Evolutionary conservation across 2,113 vertebrate species (phyloP).

Genomic region (Australoheros scitulus): DNA sequence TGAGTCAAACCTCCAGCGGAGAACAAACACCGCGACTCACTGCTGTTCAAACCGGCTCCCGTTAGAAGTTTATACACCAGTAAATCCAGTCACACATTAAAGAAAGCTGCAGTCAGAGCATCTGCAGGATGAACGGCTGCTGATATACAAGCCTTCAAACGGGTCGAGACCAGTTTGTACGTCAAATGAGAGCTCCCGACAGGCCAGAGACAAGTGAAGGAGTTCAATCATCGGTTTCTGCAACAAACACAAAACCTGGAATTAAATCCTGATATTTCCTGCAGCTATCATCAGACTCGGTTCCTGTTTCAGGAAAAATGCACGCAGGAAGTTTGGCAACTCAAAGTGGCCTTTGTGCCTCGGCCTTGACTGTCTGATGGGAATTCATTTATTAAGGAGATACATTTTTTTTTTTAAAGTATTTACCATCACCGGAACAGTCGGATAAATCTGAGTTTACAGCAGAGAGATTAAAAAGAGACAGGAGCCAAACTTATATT

Average conservation of each 20-base stretch:
- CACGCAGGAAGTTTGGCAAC: background rate
- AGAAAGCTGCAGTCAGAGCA: background rate
- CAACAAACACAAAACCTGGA: background rate
- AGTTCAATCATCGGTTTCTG: background rate
- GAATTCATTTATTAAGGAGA: background rate
- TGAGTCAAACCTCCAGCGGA: slow-evolving; percentile 44
- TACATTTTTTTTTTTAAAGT: background rate
- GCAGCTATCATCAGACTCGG: background rate
- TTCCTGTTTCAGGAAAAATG: slow-evolving; percentile 7
- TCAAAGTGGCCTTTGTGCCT: background rate
- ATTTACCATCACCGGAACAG: rapidly evolving
- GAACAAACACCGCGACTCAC: slow-evolving; percentile 41
- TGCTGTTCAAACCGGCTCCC: slow-evolving; percentile 17
- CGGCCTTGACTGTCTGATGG: background rate
- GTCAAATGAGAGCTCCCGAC: background rate
- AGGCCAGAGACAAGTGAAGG: background rate
- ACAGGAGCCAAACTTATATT: background rate
- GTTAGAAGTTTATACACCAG: slow-evolving; percentile 30
- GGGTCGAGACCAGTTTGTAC: slow-evolving; percentile 8
- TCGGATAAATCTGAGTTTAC: background rate
- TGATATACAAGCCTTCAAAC: background rate
- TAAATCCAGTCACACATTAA: slow-evolving; percentile 24
- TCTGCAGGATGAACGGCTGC: background rate
- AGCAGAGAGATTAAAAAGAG: background rate
- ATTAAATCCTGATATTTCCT: slow-evolving; percentile 10